Base-by-base conservation (phyloP, 2,113 vertebrate species). In the Ia io region DNA sequence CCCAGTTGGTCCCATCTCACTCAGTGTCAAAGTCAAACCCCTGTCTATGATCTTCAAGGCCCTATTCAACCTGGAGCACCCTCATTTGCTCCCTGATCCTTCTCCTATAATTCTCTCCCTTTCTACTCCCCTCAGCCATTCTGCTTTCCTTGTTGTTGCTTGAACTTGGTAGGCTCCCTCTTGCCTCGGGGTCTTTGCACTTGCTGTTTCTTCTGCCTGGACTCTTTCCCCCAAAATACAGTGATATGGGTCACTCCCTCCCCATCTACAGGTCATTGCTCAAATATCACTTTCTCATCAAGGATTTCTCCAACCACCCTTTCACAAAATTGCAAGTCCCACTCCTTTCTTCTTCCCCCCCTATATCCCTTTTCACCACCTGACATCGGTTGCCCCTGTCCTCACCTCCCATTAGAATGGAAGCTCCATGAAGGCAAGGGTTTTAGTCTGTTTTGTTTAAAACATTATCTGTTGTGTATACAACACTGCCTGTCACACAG, bases 391-490 rank as follows among this genome's bases (percentile, higher is more conserved):
- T 61, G 35, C 51, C 8, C 28, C 37, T 11, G 6, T 6, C 6
- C 11, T 53, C 4, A 30, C 5, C 30, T 40, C 20, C 30, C 3
- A 42, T 10, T 40, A 49, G 69, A 85, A 67, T 32, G 70, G 67
- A 83, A 85, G 25, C 16, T 73, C 78, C 42, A 17, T 0, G 4
- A 53, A 16, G 32, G 17, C 37, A 80, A 61, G 44, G 6, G 1
- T 79, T 85, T 90, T 73, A 51, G n/a, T 42, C 59, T 59, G 47
- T 92, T 90, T 67, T 84, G 23, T 85, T 93, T 40, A 88, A 40
- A 76, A 74, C 14, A 16, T 32, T 44, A 70, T 53, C 59, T 65
- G 7, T 17, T 28, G 71, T 23, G 8, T 61, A 69, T 73, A 20
- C 22, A 67, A 6, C 30, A 25, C 23, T 44, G 13, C 76, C 73